Evolutionary conservation across 2,888 invertebrate genomes (phyloP).

Genomic region (Tubulanus polymorphus): DNA sequence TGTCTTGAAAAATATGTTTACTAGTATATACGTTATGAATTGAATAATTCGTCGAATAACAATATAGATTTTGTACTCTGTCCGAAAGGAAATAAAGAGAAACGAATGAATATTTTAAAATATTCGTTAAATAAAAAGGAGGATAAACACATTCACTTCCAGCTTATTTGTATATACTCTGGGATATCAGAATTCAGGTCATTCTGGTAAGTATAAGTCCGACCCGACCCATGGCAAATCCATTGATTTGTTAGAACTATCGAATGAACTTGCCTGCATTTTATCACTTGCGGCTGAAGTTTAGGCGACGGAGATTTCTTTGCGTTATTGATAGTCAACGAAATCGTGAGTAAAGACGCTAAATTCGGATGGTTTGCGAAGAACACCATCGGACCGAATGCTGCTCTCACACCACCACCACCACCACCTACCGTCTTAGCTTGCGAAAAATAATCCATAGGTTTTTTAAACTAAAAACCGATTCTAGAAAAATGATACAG

Average conservation of each 20-base stretch:
- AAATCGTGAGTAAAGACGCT: conserved; percentile 26
- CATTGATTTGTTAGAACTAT: neutral
- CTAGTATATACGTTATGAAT: no score
- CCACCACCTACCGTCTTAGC: no score
- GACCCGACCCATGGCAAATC: neutral
- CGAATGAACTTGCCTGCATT: conserved; percentile 29
- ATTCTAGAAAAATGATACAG: no score
- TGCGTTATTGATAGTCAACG: conserved; percentile 17
- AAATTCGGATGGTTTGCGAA: conserved; percentile 30
- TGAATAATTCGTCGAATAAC: no score
- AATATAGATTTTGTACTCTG: no score
- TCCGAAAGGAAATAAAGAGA: conserved; percentile 18
- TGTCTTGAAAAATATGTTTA: no score
- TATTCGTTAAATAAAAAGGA: neutral
- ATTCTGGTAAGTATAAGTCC: neutral
- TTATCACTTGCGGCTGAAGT: conserved; percentile 36
- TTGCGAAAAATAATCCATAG: no score
- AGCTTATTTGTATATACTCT: neutral
- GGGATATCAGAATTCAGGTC: no score
- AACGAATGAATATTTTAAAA: neutral
- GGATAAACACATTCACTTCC: neutral
- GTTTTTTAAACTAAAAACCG: no score
- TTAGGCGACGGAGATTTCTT: conserved; percentile 6
- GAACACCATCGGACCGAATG: no score
- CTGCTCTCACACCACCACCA: no score